Conservation (phyloP, 2,797 vertebrate species). For the Xenopus petersii region DNA sequence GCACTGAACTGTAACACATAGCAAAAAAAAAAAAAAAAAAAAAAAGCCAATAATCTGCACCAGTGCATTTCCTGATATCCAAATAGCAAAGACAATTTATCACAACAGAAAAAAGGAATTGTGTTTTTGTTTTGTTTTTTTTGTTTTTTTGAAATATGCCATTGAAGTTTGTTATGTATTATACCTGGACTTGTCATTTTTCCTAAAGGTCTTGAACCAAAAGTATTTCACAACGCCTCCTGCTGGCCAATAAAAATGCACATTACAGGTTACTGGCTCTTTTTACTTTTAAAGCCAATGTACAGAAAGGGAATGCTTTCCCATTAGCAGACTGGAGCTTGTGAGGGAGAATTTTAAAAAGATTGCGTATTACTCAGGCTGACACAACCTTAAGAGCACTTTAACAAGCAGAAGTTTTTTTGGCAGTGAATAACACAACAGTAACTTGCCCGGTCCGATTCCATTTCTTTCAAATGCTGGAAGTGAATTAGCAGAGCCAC, state of each 20-base stretch:
- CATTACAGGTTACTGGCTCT: background rate
- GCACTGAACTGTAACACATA: slow-evolving; percentile 13
- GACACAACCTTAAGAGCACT: background rate
- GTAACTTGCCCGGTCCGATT: no score
- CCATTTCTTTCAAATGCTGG: no score
- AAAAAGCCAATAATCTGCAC: slow-evolving; percentile 5
- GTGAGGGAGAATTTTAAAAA: background rate
- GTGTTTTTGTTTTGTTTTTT: no score
- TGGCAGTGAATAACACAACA: background rate
- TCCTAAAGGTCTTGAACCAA: no score
- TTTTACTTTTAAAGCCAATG: background rate
- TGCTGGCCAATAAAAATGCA: no score
- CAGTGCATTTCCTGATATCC: background rate
- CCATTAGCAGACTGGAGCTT: background rate
- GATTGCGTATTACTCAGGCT: background rate
- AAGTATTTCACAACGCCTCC: no score
- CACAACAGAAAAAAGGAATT: no score
- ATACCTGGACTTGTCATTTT: no score
- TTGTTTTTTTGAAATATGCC: no score
- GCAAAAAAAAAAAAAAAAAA: background rate
- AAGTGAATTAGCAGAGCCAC: no score
- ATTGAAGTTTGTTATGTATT: no score
- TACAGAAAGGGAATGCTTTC: background rate
- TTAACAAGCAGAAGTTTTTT: background rate
- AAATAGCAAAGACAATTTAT: background rate